Percentiles rank a stretch among this genome's conserved stretches.
These are phyloP conservation scores for Apogon hyalosoma DNA, from an alignment of 2,797 vertebrate species.

Conservation along the genomic window DNA sequence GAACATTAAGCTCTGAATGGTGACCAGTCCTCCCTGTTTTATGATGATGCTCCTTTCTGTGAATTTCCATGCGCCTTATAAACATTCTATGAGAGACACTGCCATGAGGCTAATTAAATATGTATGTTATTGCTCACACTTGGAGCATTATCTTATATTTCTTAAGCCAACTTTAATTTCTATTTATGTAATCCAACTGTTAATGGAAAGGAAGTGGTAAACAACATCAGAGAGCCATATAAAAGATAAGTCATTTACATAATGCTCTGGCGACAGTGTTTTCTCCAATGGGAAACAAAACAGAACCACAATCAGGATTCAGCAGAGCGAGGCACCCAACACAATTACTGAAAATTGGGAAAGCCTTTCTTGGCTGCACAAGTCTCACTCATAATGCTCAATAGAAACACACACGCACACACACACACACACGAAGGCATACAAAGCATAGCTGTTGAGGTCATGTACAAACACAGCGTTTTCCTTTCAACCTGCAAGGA, in stretches of 20 bases:
- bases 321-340: constrained; percentile 58
- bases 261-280: constrained; percentile 48
- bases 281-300: constrained; percentile 49
- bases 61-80: background rate
- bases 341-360: constrained; percentile 60
- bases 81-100: background rate
- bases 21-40: background rate
- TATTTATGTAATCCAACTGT: constrained; percentile 18
- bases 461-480: background rate
- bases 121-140: background rate
- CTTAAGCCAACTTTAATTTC: constrained; percentile 28
- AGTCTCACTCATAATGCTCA: too few relatives aligned
- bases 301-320: constrained; percentile 58
- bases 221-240: constrained; percentile 38
- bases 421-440: background rate
- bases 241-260: constrained; percentile 53
- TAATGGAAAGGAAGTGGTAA: constrained; percentile 6
- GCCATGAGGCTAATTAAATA: constrained; percentile 12
- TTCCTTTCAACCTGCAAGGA: background rate
- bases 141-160: constrained; percentile 5
- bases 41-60: too few relatives aligned
- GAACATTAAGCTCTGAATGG: background rate
- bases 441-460: constrained; percentile 10
- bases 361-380: constrained; percentile 42
- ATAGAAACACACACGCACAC: background rate